These are phyloP conservation scores for Nasonia giraulti DNA, from an alignment of 1,140 invertebrate species.

Conservation along the genomic window DNA sequence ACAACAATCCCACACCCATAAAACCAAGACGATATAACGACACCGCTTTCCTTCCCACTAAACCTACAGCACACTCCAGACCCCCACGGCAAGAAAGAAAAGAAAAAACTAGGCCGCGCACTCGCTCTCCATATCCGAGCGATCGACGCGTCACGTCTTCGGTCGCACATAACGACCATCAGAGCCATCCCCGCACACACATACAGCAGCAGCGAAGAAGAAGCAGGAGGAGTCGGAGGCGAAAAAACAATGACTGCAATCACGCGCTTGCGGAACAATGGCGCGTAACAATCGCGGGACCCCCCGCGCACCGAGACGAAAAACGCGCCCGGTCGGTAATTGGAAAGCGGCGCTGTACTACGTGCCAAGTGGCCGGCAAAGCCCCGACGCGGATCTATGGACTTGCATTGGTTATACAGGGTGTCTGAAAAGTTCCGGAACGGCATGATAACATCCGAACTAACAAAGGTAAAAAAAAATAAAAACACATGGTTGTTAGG, in stretches of 20 bases:
- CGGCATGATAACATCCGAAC: too few species aligned
- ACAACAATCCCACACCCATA: too few species aligned
- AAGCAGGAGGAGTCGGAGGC: slow-evolving; percentile 36
- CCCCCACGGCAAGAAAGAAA: background rate
- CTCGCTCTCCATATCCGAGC: background rate
- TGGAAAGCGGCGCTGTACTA: slow-evolving; percentile 68
- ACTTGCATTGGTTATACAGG: slow-evolving; percentile 70
- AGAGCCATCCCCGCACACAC: background rate
- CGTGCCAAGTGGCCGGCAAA: slow-evolving; percentile 72
- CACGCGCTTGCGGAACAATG: slow-evolving; percentile 71
- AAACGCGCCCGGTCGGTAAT: slow-evolving; percentile 70
- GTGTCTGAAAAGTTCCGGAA: too few species aligned
- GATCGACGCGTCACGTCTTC: slow-evolving; percentile 15
- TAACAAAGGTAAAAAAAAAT: too few species aligned
- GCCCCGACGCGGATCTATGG: slow-evolving; percentile 58
- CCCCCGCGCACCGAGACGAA: slow-evolving; percentile 67
- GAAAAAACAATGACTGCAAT: slow-evolving; percentile 72
- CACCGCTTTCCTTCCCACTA: background rate
- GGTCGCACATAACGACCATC: background rate
- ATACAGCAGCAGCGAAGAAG: background rate
- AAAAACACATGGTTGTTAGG: too few species aligned
- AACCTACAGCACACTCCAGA: background rate
- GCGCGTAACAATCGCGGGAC: slow-evolving; percentile 73
- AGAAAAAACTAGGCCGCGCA: background rate
- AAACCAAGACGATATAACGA: background rate